These are phyloP conservation scores for Mastomys natalensis DNA, from an alignment of 2,113 vertebrate species.

Conservation along the genomic window DNA sequence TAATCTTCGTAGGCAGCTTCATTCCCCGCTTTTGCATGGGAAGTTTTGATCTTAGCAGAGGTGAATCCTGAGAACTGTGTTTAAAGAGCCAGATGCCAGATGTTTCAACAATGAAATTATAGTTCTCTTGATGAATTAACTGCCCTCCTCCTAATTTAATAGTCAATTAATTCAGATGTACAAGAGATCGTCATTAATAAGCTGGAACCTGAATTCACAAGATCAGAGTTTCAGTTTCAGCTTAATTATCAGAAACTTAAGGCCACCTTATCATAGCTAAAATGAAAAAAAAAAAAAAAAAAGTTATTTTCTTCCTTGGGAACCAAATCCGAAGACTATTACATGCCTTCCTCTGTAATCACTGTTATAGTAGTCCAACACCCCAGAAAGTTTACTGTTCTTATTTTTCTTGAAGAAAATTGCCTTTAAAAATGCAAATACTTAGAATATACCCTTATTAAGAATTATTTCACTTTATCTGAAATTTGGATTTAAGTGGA, in stretches of 20 bases:
- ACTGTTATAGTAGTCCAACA: neutral
- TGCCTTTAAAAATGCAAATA: slow-evolving; percentile 47
- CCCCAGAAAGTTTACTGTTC: neutral
- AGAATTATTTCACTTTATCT: slow-evolving; percentile 36
- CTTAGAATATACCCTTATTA: neutral
- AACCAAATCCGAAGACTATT: slow-evolving; percentile 29
- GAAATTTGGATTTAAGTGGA: slow-evolving; percentile 37
- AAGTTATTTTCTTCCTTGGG: neutral
- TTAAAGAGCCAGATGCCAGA: slow-evolving; percentile 49
- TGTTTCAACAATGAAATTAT: slow-evolving; percentile 69
- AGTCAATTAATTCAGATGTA: slow-evolving; percentile 69
- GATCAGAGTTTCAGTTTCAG: slow-evolving; percentile 69
- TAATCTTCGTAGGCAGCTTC: slow-evolving; percentile 8
- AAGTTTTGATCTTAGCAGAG: slow-evolving; percentile 51
- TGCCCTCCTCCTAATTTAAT: slow-evolving; percentile 52
- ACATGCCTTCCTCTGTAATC: neutral
- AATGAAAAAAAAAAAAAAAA: neutral
- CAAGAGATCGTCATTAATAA: slow-evolving; percentile 49
- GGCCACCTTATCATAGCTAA: slow-evolving; percentile 54
- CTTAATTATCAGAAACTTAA: slow-evolving; percentile 67
- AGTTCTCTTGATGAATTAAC: slow-evolving; percentile 71
- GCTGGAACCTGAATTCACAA: slow-evolving; percentile 51
- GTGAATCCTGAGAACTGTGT: slow-evolving; percentile 24
- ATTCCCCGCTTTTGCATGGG: neutral
- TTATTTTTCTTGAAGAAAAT: neutral